Conservation (phyloP, 2,113 vertebrate species). For the Notothenia coriiceps region DNA sequence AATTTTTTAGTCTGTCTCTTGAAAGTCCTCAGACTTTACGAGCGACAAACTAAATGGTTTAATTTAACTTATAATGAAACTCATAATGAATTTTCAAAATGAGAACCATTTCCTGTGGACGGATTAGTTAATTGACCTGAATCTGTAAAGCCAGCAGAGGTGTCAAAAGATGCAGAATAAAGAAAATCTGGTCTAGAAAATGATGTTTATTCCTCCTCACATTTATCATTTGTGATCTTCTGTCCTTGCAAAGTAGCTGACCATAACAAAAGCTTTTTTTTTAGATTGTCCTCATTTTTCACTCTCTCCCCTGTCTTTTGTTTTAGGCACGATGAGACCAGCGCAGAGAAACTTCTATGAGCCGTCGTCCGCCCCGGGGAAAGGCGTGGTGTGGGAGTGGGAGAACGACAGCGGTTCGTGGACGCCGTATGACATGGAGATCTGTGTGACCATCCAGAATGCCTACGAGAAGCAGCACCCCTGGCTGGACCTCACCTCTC, state of each 20-base stretch:
- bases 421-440: constrained; percentile 98
- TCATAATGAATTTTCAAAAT: constrained; percentile 1
- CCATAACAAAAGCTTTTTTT: background rate
- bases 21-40: background rate
- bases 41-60: background rate
- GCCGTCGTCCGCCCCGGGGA: constrained; percentile 94
- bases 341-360: constrained; percentile 96
- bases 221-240: background rate
- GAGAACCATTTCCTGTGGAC: background rate
- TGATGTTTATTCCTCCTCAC: background rate
- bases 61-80: background rate
- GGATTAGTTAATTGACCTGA: background rate
- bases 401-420: constrained; percentile 93
- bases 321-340: constrained; percentile 93
- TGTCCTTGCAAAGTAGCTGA: background rate
- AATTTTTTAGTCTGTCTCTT: background rate
- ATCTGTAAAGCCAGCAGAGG: background rate
- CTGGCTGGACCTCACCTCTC: constrained; percentile 95
- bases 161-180: background rate
- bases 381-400: constrained; percentile 99
- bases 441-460: constrained; percentile 97
- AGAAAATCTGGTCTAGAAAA: background rate
- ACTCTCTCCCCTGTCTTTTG: constrained; percentile 33
- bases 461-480: constrained; percentile 99
- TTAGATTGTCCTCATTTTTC: constrained; percentile 10